Evolutionary conservation across 2,888 invertebrate genomes (phyloP), one percentile per base, ranked within the genome.

Genomic region (Poecilus cupreus): DNA sequence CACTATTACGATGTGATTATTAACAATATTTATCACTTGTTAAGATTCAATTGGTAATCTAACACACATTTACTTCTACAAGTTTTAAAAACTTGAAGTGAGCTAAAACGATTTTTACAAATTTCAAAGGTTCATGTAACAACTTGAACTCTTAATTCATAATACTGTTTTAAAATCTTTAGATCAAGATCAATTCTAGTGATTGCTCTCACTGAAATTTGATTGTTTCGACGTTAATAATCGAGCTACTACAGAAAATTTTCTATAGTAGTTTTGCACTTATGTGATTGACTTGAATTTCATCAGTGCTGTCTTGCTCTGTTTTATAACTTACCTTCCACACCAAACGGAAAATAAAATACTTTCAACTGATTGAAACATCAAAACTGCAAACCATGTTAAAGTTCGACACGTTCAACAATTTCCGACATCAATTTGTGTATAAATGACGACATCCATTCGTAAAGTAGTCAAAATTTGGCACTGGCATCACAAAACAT

Each of bases 401-500:
- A 51, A 2, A 68, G 64, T 18, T 68, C 37, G 54, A 54, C 60
- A 37, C 64, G 46, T 13, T 26, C 24, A 26, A 60, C n/a, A 60
- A 60, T 18, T 68, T 46, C 37, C 32, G 72, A 72, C 72, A 72
- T 72, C 72, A 72, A 72, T 22, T 64, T 49, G 77, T 64, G 51
- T 79, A 79, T 32, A 70, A 64, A 39, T 57, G 22, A 78, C 78
- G 64, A 78, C 78, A 78, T 64, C 49, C 70, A 79, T 70, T 79
- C 18, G 26, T 43, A 64, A 64, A 78, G 24, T 46, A 79, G 68
- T 49, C 70, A 87, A 87, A 85, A 85, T 88, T 89, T 89, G 89
- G 89, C 89, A 89, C 89, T 89, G 88, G 86, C 87, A 89, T 89
- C 89, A 89, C 88, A 87, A 86, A 85, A 86, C 87, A 84, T 83